These are phyloP conservation scores for Archocentrus centrarchus DNA, from an alignment of 2,113 vertebrate species.

Conservation along the genomic window DNA sequence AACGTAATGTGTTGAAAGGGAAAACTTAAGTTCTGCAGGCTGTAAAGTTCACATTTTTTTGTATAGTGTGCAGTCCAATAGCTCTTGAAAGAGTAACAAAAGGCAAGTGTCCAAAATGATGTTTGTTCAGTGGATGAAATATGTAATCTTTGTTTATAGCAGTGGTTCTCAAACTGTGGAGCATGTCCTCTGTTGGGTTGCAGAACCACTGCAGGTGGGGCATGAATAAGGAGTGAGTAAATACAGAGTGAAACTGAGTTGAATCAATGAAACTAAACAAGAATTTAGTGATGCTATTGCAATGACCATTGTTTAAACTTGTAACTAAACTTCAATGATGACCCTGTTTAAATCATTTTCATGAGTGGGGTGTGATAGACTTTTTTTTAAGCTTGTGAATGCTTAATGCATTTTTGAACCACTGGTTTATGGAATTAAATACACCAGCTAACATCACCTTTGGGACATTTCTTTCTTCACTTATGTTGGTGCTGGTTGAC, in stretches of 20 bases:
- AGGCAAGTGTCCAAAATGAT: not conserved
- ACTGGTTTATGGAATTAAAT: not conserved
- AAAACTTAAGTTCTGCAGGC: not conserved
- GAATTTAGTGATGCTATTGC: not conserved
- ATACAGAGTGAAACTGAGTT: not conserved
- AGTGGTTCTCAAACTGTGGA: not conserved
- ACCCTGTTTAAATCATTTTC: not conserved
- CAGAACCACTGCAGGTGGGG: not conserved
- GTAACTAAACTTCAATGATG: not conserved
- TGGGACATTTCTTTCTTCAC: not conserved
- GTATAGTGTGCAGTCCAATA: not conserved
- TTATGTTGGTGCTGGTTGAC: not conserved
- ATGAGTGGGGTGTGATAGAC: not conserved
- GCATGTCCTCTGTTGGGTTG: too few species aligned
- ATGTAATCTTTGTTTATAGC: not conserved
- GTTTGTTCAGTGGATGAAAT: not conserved
- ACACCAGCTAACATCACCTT: not conserved
- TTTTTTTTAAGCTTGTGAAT: not conserved
- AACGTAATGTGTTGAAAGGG: not conserved
- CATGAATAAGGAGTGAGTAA: not conserved
- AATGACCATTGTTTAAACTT: not conserved
- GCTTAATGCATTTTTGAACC: too few species aligned
- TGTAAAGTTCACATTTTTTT: constrained; percentile 27
- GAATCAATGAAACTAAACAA: not conserved
- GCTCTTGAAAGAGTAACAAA: not conserved